Percentiles rank a stretch among this genome's conserved stretches.
phyloP scores from a whole-genome alignment of 1,140 invertebrate genomes.

The Paraescarpia echinospica region DNA sequence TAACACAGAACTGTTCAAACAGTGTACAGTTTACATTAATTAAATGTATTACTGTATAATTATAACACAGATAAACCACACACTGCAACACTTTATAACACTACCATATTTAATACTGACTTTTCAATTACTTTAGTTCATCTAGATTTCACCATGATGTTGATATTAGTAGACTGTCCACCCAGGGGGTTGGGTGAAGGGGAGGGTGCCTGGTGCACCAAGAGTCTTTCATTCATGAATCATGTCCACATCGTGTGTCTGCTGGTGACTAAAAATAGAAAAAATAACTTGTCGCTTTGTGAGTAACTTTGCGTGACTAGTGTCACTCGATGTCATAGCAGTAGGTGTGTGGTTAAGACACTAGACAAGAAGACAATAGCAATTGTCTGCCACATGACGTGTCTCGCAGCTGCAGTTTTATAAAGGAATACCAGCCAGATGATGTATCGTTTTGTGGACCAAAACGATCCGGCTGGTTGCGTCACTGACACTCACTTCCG shows the following conservation, averaged over 20 bases:
- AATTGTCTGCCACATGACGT: background rate
- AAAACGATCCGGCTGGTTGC: background rate
- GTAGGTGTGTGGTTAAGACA: background rate
- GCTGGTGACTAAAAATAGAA: background rate
- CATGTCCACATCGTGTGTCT: background rate
- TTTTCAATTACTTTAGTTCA: background rate
- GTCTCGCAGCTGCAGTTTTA: background rate
- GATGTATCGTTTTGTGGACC: background rate
- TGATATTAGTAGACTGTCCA: background rate
- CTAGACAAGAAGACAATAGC: background rate
- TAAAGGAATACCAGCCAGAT: background rate
- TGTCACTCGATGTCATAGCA: background rate
- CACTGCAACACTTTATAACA: background rate
- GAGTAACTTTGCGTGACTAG: background rate
- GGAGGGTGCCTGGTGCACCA: background rate
- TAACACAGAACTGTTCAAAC: too few species aligned
- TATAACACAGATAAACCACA: background rate
- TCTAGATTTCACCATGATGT: background rate
- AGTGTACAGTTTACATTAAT: too few species aligned
- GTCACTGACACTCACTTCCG: background rate
- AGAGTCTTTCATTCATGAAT: background rate
- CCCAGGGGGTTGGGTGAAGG: background rate
- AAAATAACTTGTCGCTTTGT: background rate
- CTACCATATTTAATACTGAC: background rate
- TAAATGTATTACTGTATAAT: too few species aligned